phyloP scores from a whole-genome alignment of 2,113 vertebrate species.

The Pelecanoides urinatrix region DNA sequence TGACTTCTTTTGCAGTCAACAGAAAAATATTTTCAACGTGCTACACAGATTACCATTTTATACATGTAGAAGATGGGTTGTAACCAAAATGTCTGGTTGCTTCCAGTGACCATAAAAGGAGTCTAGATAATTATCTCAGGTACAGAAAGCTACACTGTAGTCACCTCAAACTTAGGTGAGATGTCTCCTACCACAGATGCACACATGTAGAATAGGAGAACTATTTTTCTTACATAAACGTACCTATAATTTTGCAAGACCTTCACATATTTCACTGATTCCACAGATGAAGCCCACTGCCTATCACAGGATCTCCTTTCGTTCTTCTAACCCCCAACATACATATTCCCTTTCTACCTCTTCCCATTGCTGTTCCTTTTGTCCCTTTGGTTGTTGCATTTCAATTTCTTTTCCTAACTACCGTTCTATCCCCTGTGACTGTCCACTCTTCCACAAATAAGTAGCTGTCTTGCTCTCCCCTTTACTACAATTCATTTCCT shows the following conservation, averaged over 20 bases:
- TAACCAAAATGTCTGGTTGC: not conserved
- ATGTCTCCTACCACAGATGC: not conserved
- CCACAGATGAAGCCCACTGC: not conserved
- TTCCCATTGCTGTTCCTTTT: not conserved
- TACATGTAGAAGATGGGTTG: not conserved
- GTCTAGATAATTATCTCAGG: not conserved
- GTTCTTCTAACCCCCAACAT: not conserved
- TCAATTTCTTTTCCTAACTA: not conserved
- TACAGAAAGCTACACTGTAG: not conserved
- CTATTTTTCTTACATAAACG: not conserved
- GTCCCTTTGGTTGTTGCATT: not conserved
- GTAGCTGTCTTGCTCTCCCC: not conserved
- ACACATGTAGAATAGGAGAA: not conserved
- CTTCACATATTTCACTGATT: not conserved
- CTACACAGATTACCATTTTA: not conserved
- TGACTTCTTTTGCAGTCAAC: not conserved
- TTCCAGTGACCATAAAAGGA: not conserved
- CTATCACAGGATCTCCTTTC: not conserved
- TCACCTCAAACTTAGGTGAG: not conserved
- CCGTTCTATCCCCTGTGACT: accelerated
- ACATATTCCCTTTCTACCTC: not conserved
- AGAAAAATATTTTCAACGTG: not conserved
- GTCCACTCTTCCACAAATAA: not conserved
- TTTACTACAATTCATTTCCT: not conserved
- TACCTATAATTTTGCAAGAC: not conserved